Conservation (phyloP, 2,797 vertebrate species). For the Gephyroberyx darwinii region DNA sequence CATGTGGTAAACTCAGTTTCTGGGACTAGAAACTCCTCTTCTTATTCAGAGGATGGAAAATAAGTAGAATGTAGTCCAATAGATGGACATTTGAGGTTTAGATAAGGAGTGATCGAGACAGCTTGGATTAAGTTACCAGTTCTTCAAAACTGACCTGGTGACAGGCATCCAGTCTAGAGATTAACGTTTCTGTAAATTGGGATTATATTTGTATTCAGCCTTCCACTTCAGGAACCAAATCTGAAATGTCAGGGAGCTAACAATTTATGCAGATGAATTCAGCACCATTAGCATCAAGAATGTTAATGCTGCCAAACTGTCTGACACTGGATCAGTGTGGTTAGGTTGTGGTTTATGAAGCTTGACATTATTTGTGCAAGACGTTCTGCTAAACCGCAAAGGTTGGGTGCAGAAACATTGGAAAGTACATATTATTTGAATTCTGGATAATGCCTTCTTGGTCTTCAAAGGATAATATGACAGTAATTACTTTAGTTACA, state of each 20-base stretch:
- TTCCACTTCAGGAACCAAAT: constrained; percentile 37
- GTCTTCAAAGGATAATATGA: constrained; percentile 36
- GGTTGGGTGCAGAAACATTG: constrained; percentile 46
- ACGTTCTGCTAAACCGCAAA: constrained; percentile 55
- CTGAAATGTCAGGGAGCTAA: constrained; percentile 55
- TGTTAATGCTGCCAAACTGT: constrained; percentile 50
- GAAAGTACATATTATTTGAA: constrained; percentile 47
- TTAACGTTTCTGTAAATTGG: constrained; percentile 49
- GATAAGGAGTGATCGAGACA: constrained; percentile 57
- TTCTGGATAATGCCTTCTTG: constrained; percentile 27
- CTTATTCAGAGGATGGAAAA: constrained; percentile 52
- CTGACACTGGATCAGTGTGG: constrained; percentile 64
- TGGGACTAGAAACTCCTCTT: constrained; percentile 34
- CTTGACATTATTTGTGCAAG: constrained; percentile 60
- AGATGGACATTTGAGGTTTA: constrained; percentile 43
- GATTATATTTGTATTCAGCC: constrained; percentile 39
- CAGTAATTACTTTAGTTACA: constrained; percentile 38
- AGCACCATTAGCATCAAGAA: constrained; percentile 52
- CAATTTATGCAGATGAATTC: constrained; percentile 63
- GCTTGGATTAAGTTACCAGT: constrained; percentile 50
- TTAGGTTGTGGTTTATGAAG: constrained; percentile 58
- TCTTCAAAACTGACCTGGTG: constrained; percentile 40
- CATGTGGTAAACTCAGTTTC: constrained; percentile 27
- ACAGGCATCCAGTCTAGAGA: constrained; percentile 43
- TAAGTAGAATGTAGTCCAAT: constrained; percentile 35